Base-by-base conservation (phyloP, 2,113 vertebrate species). In the Oreotrochilus melanogaster region DNA sequence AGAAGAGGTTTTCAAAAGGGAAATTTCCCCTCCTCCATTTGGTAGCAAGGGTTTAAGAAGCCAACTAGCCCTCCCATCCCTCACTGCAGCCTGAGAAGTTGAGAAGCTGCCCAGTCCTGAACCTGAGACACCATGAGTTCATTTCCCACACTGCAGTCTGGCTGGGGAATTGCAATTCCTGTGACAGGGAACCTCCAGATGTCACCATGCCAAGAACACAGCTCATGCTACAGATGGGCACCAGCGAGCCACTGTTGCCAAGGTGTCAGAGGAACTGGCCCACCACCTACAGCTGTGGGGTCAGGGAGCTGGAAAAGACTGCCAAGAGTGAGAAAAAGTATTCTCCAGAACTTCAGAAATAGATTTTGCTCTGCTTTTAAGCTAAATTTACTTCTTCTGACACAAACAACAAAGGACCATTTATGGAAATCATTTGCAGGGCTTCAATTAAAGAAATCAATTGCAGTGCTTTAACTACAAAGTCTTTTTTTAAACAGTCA, bases 131-230 rank as follows among this genome's bases (percentile, higher is more conserved):
- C 62, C 45, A 39, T 37, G 62, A 80, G 54, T 76, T 95, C 90
- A 78, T 82, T 90, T 97, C 86, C 74, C 65, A 18, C 17, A 10
- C 70, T 14, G 0, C 82, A 93, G 48, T 43, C 87, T 92, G 91
- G 80, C 76, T 70, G 2, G 1, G 76, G 61, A 96, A 72, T 22
- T 13, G 24, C 57, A 80, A 25, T 76, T 95, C 88, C 73, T 43
- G 48, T 85, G 93, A 89, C 75, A 14, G 23, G 23, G 83, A 87
- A 73, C 86, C 92, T 94, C 94, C 95, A 90, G 25, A 86, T 30
- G 92, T 87, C 72, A 65, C 27, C 4, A 1, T 13, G 71, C 66
- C 84, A 92, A 91, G 39, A 33, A 14, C 51, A 61, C 16, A 43
- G 82, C 85, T 60, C 89, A 79, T 1, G 8, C 48, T 50, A 56